Base-by-base conservation (phyloP, 2,888 invertebrate genomes). In the Drosophila rellima region DNA sequence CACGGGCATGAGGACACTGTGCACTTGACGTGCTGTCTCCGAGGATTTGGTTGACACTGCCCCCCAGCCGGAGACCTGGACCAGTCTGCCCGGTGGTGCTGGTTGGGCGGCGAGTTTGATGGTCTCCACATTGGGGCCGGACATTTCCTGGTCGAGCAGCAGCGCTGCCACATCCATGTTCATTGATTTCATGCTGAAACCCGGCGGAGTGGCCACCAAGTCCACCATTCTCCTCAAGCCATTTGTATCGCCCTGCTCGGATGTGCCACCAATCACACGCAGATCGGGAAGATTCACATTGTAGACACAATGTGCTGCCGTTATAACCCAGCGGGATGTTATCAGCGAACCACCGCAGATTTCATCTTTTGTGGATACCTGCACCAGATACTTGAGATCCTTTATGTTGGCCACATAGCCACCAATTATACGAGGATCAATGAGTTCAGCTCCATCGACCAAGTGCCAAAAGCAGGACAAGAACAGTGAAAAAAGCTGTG, bases 151-250 rank as follows among this genome's bases (percentile, higher is more conserved):
- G 3, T 71, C 52, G 23, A 91, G 56, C 7, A 69, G 59, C 31
- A 91, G 47, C 0, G 88, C 76, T 1, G 91, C 90, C 42, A 83
- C 79, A 54, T 90, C 89, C 73, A 86, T 81, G 52, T 88, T 60
- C 59, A 90, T 60, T 5, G 88, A 84, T 4, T 60, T 56, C 0
- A 66, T 15, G 51, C 56, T 80, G 35, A 90, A 91, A 0, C 66
- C 67, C 0, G 70, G 59, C 1, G 82, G 86, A 26, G 71, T 71
- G 13, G 57, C 72, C 11, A 76, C 26, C 26, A 68, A 37, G 7
- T 62, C 23, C 1, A 84, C 81, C 13, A 13, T 11, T 1, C 78
- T 71, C 0, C 23, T n/a, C 2, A 74, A 55, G 29, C 50, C 78
- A 52, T 73, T 31, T 0, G 10, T 48, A 3, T 68, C 71, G 11